A percentile compares a stretch with the other conserved stretches of the same genome.
These are phyloP conservation scores for Sorex fumeus DNA, from an alignment of 2,113 vertebrate species.

Conservation along the genomic window DNA sequence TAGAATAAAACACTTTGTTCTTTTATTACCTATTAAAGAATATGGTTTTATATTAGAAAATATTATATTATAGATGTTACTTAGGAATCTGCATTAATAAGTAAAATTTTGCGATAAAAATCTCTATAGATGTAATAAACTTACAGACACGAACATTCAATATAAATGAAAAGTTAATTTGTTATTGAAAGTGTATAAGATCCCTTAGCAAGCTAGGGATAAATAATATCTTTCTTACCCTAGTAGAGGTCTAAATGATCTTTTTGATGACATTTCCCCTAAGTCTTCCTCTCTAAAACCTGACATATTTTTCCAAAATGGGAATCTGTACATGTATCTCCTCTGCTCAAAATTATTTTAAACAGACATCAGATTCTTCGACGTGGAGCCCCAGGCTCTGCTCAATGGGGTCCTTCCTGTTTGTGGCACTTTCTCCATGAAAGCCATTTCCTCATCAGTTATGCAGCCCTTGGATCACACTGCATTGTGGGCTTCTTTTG, in stretches of 20 bases:
- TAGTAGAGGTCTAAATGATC: background rate
- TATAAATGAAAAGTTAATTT: too few species aligned
- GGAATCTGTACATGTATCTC: background rate
- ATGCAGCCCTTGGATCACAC: background rate
- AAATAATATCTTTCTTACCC: too few species aligned
- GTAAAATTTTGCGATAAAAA: too few species aligned
- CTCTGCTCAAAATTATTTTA: background rate
- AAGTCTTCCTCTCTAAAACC: background rate
- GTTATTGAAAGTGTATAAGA: too few species aligned
- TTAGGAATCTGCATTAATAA: too few species aligned
- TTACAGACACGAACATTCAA: too few species aligned
- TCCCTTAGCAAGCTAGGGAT: too few species aligned
- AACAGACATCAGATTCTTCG: background rate
- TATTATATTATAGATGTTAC: too few species aligned
- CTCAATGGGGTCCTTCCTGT: background rate
- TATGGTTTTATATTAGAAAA: too few species aligned
- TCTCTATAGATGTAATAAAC: too few species aligned
- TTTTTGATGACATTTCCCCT: background rate
- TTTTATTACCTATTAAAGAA: too few species aligned
- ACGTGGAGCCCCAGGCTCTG: background rate
- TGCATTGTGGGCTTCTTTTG: background rate
- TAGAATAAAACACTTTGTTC: too few species aligned
- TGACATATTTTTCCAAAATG: constrained; percentile 35
- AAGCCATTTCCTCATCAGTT: background rate
- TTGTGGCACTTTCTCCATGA: background rate